Evolutionary conservation across 2,797 vertebrate species (phyloP).

Genomic region (Loriculus beryllinus): DNA sequence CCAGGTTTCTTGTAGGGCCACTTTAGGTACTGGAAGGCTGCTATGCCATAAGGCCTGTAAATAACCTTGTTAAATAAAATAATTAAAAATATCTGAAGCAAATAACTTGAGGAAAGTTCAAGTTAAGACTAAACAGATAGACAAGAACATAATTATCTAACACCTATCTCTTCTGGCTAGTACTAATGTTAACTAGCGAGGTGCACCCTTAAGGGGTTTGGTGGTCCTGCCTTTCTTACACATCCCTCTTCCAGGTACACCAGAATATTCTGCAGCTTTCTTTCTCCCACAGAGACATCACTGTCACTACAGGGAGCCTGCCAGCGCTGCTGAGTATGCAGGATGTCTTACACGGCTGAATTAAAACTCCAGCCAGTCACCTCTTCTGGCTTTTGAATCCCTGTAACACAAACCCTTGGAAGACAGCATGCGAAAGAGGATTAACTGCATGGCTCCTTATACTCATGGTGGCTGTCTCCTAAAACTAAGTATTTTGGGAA

Average conservation of each 20-base stretch:
- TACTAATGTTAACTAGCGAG: fast-evolving
- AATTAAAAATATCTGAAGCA: background rate
- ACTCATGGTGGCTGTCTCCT: background rate
- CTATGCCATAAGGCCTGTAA: background rate
- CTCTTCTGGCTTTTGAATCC: background rate
- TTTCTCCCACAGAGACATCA: background rate
- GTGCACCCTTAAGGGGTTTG: background rate
- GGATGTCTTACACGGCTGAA: background rate
- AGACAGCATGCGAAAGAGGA: background rate
- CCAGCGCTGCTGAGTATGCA: fast-evolving
- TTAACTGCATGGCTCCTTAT: fast-evolving
- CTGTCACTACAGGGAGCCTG: background rate
- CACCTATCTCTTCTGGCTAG: fast-evolving
- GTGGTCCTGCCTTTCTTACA: fast-evolving
- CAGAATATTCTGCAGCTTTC: background rate
- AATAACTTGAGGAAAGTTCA: background rate
- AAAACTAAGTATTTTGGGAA: fast-evolving
- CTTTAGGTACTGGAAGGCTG: background rate
- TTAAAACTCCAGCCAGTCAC: background rate
- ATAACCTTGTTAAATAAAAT: background rate
- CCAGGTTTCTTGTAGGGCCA: background rate
- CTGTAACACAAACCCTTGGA: background rate
- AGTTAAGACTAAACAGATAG: background rate
- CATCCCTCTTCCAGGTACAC: background rate
- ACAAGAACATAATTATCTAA: background rate